Evolutionary conservation across 92 coral and sea anemone species (phyloP).

Genomic region (Pocillopora meandrina): DNA sequence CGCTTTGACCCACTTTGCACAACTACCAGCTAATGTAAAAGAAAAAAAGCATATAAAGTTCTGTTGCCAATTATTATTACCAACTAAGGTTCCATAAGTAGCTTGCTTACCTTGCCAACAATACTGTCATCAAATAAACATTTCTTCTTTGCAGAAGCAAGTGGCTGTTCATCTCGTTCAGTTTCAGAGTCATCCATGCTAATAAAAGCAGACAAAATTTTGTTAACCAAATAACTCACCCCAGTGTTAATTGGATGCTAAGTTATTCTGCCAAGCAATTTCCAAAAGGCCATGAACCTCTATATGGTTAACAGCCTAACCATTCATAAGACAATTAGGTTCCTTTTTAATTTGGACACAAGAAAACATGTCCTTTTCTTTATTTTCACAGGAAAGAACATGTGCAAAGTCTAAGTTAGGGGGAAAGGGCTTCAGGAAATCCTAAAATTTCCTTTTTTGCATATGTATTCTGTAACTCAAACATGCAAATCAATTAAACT

Average conservation of each 20-base stretch:
- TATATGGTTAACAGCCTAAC: too few species aligned
- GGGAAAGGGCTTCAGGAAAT: too few species aligned
- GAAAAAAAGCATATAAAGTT: background rate
- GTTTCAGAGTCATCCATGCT: constrained; percentile 84
- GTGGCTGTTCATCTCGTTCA: constrained; percentile 66
- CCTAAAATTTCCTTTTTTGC: too few species aligned
- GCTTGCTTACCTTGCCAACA: constrained; percentile 77
- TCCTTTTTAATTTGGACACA: too few species aligned
- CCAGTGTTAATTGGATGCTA: background rate
- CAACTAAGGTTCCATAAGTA: background rate
- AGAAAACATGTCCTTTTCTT: too few species aligned
- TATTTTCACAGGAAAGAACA: too few species aligned
- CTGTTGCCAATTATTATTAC: background rate
- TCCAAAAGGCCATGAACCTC: too few species aligned
- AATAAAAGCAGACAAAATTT: background rate
- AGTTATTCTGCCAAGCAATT: background rate
- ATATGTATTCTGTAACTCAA: too few species aligned
- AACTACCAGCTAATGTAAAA: constrained; percentile 67
- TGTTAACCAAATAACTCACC: background rate
- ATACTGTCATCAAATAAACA: constrained; percentile 84
- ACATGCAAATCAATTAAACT: too few species aligned
- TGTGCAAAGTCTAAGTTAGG: too few species aligned
- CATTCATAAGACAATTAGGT: too few species aligned
- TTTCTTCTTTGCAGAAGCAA: constrained; percentile 77
- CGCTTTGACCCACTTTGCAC: constrained; percentile 81